phyloP scores from a whole-genome alignment of 2,113 vertebrate genomes.

The Gorsachius goisagi region DNA sequence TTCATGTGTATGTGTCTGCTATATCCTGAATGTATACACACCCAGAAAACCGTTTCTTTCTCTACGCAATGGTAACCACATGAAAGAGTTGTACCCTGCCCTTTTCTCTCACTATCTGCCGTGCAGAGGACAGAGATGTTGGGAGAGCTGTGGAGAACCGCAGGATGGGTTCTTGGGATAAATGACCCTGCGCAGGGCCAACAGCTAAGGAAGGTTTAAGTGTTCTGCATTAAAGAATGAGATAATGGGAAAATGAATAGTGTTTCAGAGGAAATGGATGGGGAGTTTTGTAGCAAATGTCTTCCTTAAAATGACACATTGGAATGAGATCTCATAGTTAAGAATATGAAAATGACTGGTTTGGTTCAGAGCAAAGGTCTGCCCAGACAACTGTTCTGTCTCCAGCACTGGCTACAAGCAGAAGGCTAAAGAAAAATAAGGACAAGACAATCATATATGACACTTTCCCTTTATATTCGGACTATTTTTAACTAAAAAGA shows the following conservation, averaged over 20 bases:
- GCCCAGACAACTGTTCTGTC: background rate
- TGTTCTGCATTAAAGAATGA: background rate
- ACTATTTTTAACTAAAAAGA: background rate
- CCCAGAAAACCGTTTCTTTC: background rate
- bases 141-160: background rate
- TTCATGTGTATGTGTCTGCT: background rate
- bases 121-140: background rate
- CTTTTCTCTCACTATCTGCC: background rate
- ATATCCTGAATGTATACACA: background rate
- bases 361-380: background rate
- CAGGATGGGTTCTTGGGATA: background rate
- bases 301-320: background rate
- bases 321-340: background rate
- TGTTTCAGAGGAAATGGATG: background rate
- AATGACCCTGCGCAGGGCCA: background rate
- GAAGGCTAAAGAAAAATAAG: background rate
- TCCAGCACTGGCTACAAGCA: background rate
- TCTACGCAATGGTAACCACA: background rate
- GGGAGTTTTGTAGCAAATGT: background rate
- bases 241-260: background rate
- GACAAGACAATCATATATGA: background rate
- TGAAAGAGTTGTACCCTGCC: background rate
- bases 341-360: background rate
- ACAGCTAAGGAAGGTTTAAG: background rate
- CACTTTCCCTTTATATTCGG: background rate